Percentiles rank a stretch among this genome's conserved stretches.
phyloP scores from a whole-genome alignment of 2,888 invertebrate species.

The Tenodera sinensis region DNA sequence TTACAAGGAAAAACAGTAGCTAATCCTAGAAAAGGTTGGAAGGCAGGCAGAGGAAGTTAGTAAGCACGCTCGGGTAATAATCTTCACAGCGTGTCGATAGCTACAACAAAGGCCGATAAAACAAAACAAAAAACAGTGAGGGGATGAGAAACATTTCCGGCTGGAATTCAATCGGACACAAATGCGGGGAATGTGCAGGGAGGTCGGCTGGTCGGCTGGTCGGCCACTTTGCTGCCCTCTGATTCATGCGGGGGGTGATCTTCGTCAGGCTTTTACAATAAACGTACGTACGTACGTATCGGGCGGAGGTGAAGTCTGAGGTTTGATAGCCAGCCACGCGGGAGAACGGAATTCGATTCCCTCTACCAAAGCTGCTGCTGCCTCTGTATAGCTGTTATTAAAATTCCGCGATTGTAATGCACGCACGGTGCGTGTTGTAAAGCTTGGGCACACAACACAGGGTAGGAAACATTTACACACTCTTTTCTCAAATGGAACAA shows the following conservation, averaged over 20 bases:
- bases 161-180: conserved; percentile 11
- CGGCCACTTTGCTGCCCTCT: background rate
- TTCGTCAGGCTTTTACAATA: background rate
- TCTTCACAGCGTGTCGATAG: background rate
- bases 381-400: background rate
- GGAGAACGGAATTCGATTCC: background rate
- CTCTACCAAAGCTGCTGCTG: background rate
- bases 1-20: no score
- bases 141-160: background rate
- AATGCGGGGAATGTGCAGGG: background rate
- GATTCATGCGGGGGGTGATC: background rate
- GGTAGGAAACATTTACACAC: no score
- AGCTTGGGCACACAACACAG: no score
- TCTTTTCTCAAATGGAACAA: no score
- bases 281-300: no score
- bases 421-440: no score
- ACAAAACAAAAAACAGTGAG: background rate
- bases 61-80: background rate
- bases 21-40: background rate
- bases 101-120: background rate
- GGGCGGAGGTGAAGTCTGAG: background rate
- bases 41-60: background rate
- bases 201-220: no score
- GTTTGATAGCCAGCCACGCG: background rate
- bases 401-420: background rate